Evolutionary conservation across 2,888 invertebrate genomes (phyloP).

Genomic region (Dichetophora obliterata): DNA sequence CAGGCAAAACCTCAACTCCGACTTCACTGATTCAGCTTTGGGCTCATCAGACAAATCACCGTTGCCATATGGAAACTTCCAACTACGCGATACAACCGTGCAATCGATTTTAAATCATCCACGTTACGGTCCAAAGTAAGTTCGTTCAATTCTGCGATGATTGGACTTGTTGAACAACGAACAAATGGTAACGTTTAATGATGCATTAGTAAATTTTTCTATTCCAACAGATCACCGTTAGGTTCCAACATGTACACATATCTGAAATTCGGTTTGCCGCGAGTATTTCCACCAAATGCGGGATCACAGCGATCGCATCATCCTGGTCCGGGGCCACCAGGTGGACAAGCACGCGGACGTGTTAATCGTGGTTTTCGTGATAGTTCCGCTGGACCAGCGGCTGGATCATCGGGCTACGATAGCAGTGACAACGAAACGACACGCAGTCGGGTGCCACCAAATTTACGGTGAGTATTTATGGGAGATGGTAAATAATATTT

Average conservation of each 20-base stretch:
- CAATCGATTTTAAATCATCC: conserved; percentile 88
- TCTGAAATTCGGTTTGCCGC: conserved; percentile 91
- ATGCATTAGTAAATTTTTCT: conserved; percentile 16
- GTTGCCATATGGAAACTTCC: conserved; percentile 94
- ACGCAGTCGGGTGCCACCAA: conserved; percentile 68
- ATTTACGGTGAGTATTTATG: conserved; percentile 67
- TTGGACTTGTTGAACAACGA: neutral
- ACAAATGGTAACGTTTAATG: conserved; percentile 5
- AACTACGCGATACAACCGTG: conserved; percentile 91
- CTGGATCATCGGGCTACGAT: conserved; percentile 91
- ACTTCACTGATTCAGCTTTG: conserved; percentile 93
- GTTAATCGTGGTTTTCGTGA: conserved; percentile 74
- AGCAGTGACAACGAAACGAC: conserved; percentile 88
- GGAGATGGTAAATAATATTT: neutral
- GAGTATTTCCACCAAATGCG: conserved; percentile 89
- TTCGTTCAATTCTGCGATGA: conserved; percentile 48
- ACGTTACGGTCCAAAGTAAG: conserved; percentile 89
- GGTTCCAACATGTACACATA: conserved; percentile 95
- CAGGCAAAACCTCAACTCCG: conserved; percentile 94
- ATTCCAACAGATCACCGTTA: conserved; percentile 78
- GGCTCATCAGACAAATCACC: conserved; percentile 94
- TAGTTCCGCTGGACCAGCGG: conserved; percentile 66
- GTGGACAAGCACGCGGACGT: conserved; percentile 71
- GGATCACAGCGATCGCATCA: conserved; percentile 78
- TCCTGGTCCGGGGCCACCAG: conserved; percentile 61